Percentiles rank a stretch among this genome's conserved stretches.
Evolutionary conservation across 2,797 vertebrate genomes (phyloP).

Genomic region (Chaunax sp.): DNA sequence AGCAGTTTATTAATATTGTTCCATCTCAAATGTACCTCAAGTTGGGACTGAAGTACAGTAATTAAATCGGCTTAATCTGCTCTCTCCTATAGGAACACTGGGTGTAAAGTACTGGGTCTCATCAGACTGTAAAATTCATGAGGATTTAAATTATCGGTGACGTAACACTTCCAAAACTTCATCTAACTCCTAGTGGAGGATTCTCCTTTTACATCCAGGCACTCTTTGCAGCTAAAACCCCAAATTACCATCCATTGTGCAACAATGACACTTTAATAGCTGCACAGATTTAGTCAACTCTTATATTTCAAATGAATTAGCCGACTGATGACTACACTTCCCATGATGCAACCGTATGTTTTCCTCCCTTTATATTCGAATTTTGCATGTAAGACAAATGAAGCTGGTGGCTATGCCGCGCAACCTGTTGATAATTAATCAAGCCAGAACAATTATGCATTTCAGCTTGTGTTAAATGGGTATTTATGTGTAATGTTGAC

Average conservation of each 20-base stretch:
- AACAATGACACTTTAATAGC: constrained; percentile 33
- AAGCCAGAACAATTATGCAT: not conserved
- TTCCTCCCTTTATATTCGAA: constrained; percentile 7
- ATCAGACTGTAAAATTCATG: not conserved
- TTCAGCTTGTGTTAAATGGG: constrained; percentile 1
- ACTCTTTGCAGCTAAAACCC: constrained; percentile 33
- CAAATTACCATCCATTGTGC: constrained; percentile 28
- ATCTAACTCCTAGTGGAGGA: not conserved
- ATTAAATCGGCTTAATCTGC: too few species aligned
- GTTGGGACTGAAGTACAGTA: too few species aligned
- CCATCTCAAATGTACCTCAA: too few species aligned
- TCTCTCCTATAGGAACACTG: too few species aligned
- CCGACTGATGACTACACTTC: constrained; percentile 45
- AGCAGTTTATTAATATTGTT: too few species aligned
- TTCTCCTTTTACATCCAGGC: constrained; percentile 6
- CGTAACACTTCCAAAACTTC: too few species aligned
- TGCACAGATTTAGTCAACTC: constrained; percentile 55
- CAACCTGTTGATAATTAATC: not conserved
- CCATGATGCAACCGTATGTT: constrained; percentile 43
- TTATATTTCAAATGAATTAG: constrained; percentile 52
- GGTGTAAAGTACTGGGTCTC: not conserved
- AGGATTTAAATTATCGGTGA: not conserved
- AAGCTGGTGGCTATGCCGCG: not conserved
- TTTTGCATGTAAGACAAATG: constrained; percentile 7
- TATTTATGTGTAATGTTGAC: not conserved